These are phyloP conservation scores for Andrena trimmerana DNA, from an alignment of 2,888 invertebrate species.

Conservation along the genomic window DNA sequence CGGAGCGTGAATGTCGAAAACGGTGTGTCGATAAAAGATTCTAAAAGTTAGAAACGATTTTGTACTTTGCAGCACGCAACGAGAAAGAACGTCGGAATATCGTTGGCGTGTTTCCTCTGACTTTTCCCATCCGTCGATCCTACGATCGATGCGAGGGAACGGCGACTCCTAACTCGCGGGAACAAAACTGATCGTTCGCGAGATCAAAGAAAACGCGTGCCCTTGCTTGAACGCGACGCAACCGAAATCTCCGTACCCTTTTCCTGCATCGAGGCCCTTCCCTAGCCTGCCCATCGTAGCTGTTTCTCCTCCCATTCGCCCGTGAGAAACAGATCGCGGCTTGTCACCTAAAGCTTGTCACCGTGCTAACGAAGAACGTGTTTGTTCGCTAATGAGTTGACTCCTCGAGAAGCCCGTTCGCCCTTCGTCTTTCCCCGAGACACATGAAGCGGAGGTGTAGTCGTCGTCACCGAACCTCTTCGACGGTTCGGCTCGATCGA, in stretches of 20 bases:
- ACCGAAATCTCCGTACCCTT: conserved; percentile 68
- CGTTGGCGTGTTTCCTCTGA: conserved; percentile 18
- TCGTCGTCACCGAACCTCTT: background rate
- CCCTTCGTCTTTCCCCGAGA: conserved; percentile 4
- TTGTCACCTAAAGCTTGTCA: conserved; percentile 36
- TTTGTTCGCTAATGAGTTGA: conserved; percentile 38
- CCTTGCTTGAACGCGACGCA: conserved; percentile 58
- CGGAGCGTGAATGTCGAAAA: conserved; percentile 50
- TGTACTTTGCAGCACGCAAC: conserved; percentile 80
- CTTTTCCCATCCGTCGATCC: background rate
- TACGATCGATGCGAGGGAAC: conserved; percentile 4
- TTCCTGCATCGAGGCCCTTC: conserved; percentile 67
- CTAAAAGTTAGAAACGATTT: conserved; percentile 79
- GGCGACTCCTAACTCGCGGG: conserved; percentile 1
- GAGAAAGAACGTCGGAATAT: conserved; percentile 60
- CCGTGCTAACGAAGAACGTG: conserved; percentile 46
- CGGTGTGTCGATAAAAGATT: conserved; percentile 71
- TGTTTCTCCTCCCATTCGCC: background rate
- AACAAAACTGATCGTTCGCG: conserved; percentile 38
- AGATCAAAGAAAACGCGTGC: conserved; percentile 37
- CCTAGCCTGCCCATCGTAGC: background rate
- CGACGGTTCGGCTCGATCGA: background rate
- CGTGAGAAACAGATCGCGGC: conserved; percentile 34
- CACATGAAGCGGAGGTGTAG: no score
- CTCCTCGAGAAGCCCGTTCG: conserved; percentile 25